Evolutionary conservation across 2,888 invertebrate species (phyloP), one percentile per base, ranked within the genome.

Genomic region (Lochmaea crataegi): DNA sequence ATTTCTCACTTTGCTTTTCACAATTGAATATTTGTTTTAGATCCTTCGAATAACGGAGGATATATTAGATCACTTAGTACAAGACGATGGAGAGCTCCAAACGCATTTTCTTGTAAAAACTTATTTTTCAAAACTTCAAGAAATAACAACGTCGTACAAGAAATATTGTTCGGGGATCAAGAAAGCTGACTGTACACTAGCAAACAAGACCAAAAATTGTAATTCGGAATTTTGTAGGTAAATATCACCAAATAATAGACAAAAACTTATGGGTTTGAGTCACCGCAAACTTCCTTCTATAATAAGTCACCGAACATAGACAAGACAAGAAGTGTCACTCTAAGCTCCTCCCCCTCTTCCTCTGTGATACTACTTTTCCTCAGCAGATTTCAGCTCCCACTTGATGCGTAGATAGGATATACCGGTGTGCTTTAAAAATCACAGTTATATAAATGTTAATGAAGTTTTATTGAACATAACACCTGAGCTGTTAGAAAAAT

Each of bases 121-220:
- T 2, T 96, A 95, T 84, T 88, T 93, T 63, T 90, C 91, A 63
- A 94, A 94, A 87, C 90, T 94, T 74, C 90, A 91, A 78, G 91
- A 91, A 81, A 92, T 95, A 81, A 93, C 92, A 83, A 91, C 92
- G 65, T 92, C 94, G 64, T 96, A 95, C 86, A 92, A 93, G 85
- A 92, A 93, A 82, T 96, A 96, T 87, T 93, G 94, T 84, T 91
- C 93, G 80, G 95, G 95, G 75, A 90, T 96, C 76, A 95, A 95
- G 84, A 90, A 94, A 83, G 95, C 95, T 65, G 95, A 95, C 83
- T 95, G 95, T 84, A 92, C 96, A 65, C 88, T 96, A 87, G 95
- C 92, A 12, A 93, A 93, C 83, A 92, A 92, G 83, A 91, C 92
- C 57, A 90, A 92, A 83, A 92, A 93, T 82, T 90, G 91, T 71